Evolutionary conservation across 2,888 invertebrate genomes (phyloP).

Genomic region (Agrochola lota): DNA sequence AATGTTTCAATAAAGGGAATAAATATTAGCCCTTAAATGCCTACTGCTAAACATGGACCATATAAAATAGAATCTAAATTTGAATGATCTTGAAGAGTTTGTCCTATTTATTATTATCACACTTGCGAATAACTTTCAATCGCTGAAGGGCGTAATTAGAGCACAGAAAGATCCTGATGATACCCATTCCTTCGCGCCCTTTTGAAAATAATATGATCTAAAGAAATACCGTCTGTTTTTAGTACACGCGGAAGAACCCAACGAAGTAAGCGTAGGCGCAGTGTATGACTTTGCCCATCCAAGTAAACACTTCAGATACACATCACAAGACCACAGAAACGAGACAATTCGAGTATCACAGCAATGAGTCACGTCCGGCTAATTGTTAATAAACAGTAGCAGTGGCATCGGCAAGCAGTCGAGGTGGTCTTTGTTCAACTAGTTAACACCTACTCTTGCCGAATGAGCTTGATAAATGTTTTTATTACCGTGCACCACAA

Average conservation of each 20-base stretch:
- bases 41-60: too few species aligned
- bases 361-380: slow-evolving; percentile 74
- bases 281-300: slow-evolving; percentile 51
- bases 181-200: too few species aligned
- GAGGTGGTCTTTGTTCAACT: slow-evolving; percentile 82
- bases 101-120: too few species aligned
- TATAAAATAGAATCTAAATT: too few species aligned
- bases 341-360: slow-evolving; percentile 70
- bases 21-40: background rate
- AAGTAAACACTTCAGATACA: slow-evolving; percentile 52
- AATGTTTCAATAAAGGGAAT: slow-evolving; percentile 42
- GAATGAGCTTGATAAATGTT: slow-evolving; percentile 79
- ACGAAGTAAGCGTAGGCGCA: slow-evolving; percentile 51
- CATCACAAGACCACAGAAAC: slow-evolving; percentile 65
- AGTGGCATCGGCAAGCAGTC: slow-evolving; percentile 64
- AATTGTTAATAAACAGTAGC: slow-evolving; percentile 78
- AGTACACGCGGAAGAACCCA: slow-evolving; percentile 26
- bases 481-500: slow-evolving; percentile 81
- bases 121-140: too few species aligned
- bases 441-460: slow-evolving; percentile 81
- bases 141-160: too few species aligned
- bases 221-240: too few species aligned
- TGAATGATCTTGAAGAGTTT: too few species aligned
- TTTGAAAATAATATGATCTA: too few species aligned
- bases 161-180: too few species aligned